Base-by-base conservation (phyloP, 1,140 invertebrate genomes). In the Vanessa atalanta region DNA sequence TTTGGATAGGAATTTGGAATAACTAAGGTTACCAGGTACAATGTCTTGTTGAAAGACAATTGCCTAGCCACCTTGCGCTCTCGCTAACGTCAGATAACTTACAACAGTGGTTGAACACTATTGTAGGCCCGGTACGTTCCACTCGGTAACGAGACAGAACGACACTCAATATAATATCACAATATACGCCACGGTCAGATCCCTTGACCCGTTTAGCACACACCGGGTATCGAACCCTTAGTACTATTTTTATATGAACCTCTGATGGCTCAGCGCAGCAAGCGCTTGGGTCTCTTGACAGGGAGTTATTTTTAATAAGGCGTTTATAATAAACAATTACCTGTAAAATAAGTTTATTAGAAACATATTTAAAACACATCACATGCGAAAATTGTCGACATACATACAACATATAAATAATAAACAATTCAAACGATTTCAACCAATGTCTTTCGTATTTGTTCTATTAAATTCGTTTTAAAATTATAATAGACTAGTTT, bases 21-120 rank as follows among this genome's bases (percentile, higher is more conserved):
- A 7, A 12, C 4, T 15, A 81, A 80, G 87, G 90, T 81, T 92
- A 92, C 90, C 78, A 79, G 81, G 76, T 79, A 3, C 90, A 91
- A 92, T 92, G 90, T 87, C 77, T 92, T 90, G 89, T 92, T 90
- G 90, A 91, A 90, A 92, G 78, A 90, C 90, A 79, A 92, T 92
- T 90, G 90, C 79, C 86, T 84, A 89, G 90, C 90, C 66, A 71
- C 89, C 88, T 37, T 76, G 31, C 11, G 83, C 85, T 80, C 84
- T 89, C 86, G 79, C 53, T 60, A 47, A 47, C 26, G 83, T 86
- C 87, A 91, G 88, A 88, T 89, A 61, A 89, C 80, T 73, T 81
- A 87, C 89, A 90, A 70, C 65, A 79, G 82, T 85, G 88, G 90
- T 92, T 92, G 90, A 91, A 72, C 89, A 91, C 83, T 73, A 68